Evolutionary conservation across 2,113 vertebrate species (phyloP), one percentile per base, ranked within the genome.

Genomic region (Machaerirhynchus nigripectus): DNA sequence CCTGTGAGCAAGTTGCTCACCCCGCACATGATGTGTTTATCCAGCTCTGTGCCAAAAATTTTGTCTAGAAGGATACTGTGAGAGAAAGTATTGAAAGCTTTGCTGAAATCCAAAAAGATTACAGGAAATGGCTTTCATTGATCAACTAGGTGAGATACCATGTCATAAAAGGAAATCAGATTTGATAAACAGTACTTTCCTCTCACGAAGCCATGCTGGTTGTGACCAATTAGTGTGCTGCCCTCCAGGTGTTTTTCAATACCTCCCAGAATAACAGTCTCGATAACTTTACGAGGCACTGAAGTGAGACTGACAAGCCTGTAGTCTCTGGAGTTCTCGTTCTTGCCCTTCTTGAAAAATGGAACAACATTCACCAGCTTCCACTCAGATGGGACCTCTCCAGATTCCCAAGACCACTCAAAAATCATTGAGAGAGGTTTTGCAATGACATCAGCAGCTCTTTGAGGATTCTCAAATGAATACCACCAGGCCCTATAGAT

Each of bases 281-380:
- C 3, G 2, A 33, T 28, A 24, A 46, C 4, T 53, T 46, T 20
- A 46, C 2, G 2, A 28, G 23, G 15, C 27, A 53, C 15, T 52
- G 33, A 60, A 69, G 8, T 46, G 23, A 23, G 6, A 60, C 15
- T 37, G 31, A 33, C 14, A 60, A 13, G 31, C 18, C 37, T 52
- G 5, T 27, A 31, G 44, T 33, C 6, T 52, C 39, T 60, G 15
- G 9, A 10, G 10, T 15, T 37, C 28, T 39, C 1, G 0, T 44
- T 60, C 0, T 0, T 33, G 18, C 15, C 3, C 1, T 37, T 60
- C 33, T 60, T 77, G 28, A 53, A 53, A 69, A 53, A 7, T 39
- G 15, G 15, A 23, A 33, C 14, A 37, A 28, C 27, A 37, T 46
- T 52, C 17, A 37, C 9, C 14, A 23, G 11, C 53, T 68, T 50